Conservation (phyloP, 2,797 vertebrate genomes). For the Salarias fasciatus region DNA sequence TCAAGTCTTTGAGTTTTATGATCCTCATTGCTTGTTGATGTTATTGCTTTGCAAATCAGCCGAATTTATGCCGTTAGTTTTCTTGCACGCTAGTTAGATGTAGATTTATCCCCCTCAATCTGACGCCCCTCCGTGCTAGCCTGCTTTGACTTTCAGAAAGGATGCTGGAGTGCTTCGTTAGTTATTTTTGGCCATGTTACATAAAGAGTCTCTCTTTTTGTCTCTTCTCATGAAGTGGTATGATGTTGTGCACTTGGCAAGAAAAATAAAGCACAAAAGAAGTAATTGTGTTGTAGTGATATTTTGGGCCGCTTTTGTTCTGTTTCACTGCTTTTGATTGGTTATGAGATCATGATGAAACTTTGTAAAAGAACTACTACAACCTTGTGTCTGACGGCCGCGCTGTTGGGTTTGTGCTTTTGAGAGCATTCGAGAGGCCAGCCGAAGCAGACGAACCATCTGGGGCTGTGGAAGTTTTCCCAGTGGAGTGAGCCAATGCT, state of each 20-base stretch:
- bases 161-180: constrained; percentile 36
- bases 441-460: constrained; percentile 42
- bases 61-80: constrained; percentile 40
- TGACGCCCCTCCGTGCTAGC: constrained; percentile 20
- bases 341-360: not conserved
- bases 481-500: constrained; percentile 30
- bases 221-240: constrained; percentile 43
- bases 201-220: constrained; percentile 55
- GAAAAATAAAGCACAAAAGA: constrained; percentile 21
- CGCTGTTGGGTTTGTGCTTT: constrained; percentile 13
- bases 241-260: constrained; percentile 42
- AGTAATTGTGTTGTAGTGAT: constrained; percentile 37
- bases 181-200: constrained; percentile 57
- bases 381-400: not conserved
- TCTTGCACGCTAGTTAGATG: constrained; percentile 54
- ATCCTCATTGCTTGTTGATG: constrained; percentile 25
- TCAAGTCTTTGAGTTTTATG: constrained; percentile 33
- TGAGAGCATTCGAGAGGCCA: constrained; percentile 19
- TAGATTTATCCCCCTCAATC: constrained; percentile 48
- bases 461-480: constrained; percentile 44
- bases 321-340: constrained; percentile 3
- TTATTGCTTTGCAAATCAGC: constrained; percentile 49
- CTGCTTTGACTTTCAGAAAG: constrained; percentile 43
- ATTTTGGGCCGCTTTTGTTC: constrained; percentile 18
- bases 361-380: not conserved